Evolutionary conservation across 2,113 vertebrate species (phyloP).

Genomic region (Turdus rufiventris): DNA sequence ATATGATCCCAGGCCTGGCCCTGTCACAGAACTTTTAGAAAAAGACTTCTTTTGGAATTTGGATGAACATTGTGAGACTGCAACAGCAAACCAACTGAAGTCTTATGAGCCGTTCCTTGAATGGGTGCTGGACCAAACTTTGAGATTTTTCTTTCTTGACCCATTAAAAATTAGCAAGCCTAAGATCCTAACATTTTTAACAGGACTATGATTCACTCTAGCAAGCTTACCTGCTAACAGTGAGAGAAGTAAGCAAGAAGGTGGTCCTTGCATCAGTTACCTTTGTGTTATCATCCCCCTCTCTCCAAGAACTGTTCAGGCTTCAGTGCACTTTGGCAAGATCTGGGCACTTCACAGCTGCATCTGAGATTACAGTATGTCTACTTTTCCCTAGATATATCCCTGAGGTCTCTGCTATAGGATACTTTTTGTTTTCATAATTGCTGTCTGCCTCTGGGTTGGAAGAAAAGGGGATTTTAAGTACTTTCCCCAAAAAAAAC

Average conservation of each 20-base stretch:
- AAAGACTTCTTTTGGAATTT: neutral
- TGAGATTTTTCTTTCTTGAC: neutral
- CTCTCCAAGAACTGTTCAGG: neutral
- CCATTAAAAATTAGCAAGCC: neutral
- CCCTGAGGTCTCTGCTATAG: neutral
- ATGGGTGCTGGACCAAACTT: neutral
- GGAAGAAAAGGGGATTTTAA: neutral
- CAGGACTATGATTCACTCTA: neutral
- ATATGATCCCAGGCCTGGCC: neutral
- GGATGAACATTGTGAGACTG: neutral
- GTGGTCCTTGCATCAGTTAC: neutral
- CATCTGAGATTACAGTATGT: neutral
- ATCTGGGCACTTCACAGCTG: neutral
- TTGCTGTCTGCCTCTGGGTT: neutral
- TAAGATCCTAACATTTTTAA: neutral
- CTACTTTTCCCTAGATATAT: neutral
- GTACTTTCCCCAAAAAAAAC: accelerated
- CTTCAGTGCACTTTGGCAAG: neutral
- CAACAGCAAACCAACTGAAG: neutral
- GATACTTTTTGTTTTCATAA: neutral
- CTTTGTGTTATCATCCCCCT: neutral
- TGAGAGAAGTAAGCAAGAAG: neutral
- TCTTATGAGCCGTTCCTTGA: neutral
- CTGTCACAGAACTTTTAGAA: neutral
- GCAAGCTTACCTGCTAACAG: neutral